A percentile compares a stretch with the other conserved stretches of the same genome.
Evolutionary conservation across 2,888 invertebrate genomes (phyloP).

Genomic region (Eupithecia insigniata): DNA sequence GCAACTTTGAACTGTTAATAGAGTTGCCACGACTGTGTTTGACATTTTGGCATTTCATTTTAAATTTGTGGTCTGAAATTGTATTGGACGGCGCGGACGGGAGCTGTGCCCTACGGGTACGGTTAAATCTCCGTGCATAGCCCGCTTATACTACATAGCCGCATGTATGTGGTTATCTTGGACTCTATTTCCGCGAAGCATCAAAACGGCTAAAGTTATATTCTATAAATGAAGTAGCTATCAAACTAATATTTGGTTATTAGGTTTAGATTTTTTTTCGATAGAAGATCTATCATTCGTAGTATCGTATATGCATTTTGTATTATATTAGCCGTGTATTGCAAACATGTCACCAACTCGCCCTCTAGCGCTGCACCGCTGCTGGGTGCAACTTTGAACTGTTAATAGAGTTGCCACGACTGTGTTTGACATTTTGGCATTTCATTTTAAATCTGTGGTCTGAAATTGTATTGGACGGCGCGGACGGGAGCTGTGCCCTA

Average conservation of each 20-base stretch:
- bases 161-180: background rate
- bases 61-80: background rate
- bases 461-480: background rate
- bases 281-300: background rate
- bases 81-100: background rate
- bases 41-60: background rate
- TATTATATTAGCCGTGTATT: background rate
- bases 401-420: background rate
- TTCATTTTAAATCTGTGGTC: background rate
- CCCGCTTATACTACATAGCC: background rate
- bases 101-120: background rate
- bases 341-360: background rate
- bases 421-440: background rate
- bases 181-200: too few relatives aligned
- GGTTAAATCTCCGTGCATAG: background rate
- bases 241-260: too few relatives aligned
- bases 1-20: background rate
- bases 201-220: too few relatives aligned
- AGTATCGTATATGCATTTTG: background rate
- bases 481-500: background rate
- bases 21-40: background rate
- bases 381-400: background rate
- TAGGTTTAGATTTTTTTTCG: too few relatives aligned
- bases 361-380: background rate
- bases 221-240: too few relatives aligned